A percentile compares a stretch with the other conserved stretches of the same genome.
Evolutionary conservation across 2,113 vertebrate species (phyloP).

Genomic region (Malaclemys terrapin): DNA sequence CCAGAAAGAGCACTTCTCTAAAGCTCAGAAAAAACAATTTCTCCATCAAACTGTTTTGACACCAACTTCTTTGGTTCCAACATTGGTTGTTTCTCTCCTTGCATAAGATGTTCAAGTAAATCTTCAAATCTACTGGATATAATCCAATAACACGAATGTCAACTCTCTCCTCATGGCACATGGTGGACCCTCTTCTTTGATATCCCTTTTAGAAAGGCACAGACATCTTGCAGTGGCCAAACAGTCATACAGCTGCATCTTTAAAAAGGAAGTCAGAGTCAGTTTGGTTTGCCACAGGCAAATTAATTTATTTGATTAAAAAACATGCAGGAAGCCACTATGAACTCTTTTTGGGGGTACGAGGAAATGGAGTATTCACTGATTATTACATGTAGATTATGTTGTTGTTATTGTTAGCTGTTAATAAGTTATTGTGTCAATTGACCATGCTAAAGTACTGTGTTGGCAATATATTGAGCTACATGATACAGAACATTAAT

Average conservation of each 20-base stretch:
- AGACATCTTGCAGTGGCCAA: background rate
- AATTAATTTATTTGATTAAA: slow-evolving; percentile 4
- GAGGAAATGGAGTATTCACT: background rate
- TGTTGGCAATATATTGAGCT: slow-evolving; percentile 17
- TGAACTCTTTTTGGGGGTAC: background rate
- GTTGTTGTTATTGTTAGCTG: slow-evolving; percentile 7
- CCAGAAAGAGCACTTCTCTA: background rate
- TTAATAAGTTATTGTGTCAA: background rate
- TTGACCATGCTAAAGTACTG: background rate
- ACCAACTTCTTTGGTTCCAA: background rate
- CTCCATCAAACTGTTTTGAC: background rate
- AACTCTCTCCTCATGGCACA: background rate
- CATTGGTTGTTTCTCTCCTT: background rate
- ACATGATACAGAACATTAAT: background rate
- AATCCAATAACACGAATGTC: background rate
- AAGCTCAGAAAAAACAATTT: background rate
- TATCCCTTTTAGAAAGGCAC: slow-evolving; percentile 11
- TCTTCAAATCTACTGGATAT: background rate
- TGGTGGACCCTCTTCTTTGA: slow-evolving; percentile 8
- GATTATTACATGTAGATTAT: background rate
- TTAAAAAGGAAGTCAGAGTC: slow-evolving; percentile 57
- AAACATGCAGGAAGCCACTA: background rate
- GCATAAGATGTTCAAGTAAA: background rate
- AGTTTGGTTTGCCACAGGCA: background rate
- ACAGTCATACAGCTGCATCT: slow-evolving; percentile 76